Evolutionary conservation across 2,113 vertebrate genomes (phyloP).

Genomic region (Takifugu flavidus): DNA sequence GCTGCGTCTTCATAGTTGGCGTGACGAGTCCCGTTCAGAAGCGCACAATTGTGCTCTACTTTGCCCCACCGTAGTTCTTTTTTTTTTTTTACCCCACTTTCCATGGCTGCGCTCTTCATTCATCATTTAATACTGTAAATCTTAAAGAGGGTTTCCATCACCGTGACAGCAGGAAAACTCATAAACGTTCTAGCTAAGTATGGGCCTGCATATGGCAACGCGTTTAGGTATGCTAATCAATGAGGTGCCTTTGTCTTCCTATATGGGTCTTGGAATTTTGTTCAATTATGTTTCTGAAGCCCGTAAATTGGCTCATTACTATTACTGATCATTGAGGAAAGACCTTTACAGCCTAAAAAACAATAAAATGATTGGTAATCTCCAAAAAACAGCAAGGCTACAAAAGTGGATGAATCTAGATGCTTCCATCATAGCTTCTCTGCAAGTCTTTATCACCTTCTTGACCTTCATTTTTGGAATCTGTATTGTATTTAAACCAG

Average conservation of each 20-base stretch:
- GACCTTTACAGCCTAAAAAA: too few relatives aligned
- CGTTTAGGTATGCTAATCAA: background rate
- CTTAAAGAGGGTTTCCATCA: constrained; percentile 9
- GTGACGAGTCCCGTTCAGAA: constrained; percentile 13
- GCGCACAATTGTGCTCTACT: background rate
- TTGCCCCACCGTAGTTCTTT: background rate
- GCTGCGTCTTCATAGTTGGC: constrained; percentile 4
- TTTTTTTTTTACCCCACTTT: background rate
- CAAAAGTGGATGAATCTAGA: too few relatives aligned
- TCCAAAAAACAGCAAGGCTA: too few relatives aligned
- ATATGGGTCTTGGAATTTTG: background rate
- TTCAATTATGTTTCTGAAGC: too few relatives aligned
- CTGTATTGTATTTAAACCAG: too few relatives aligned
- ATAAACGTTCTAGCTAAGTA: background rate
- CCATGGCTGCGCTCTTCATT: constrained; percentile 30
- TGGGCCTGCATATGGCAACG: too few relatives aligned
- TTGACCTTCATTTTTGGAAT: too few relatives aligned
- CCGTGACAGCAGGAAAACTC: background rate
- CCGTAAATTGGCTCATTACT: too few relatives aligned
- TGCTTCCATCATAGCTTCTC: too few relatives aligned
- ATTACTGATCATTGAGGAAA: too few relatives aligned
- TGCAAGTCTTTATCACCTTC: too few relatives aligned
- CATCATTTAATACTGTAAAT: constrained; percentile 42
- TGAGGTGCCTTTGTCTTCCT: background rate
- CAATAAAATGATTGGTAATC: too few relatives aligned